Percentiles rank a stretch among this genome's conserved stretches.
Evolutionary conservation across 2,797 vertebrate species (phyloP).

Genomic region (Allobates femoralis): DNA sequence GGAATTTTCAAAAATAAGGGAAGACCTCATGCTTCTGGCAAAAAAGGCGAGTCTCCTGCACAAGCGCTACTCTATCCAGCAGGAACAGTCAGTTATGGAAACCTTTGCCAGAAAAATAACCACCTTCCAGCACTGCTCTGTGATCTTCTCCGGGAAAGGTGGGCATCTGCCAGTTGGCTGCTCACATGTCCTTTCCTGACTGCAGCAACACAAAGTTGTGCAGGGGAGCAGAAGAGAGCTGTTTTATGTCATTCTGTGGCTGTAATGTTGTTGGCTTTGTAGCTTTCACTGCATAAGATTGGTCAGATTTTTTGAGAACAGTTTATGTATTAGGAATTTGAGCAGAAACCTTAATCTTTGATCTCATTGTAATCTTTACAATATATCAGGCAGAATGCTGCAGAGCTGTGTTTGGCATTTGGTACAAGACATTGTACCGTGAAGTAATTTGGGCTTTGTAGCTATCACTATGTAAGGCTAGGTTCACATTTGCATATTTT

Average conservation of each 20-base stretch:
- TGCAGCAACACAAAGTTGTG: neutral
- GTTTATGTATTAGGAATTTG: neutral
- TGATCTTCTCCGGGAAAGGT: neutral
- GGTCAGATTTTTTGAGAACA: neutral
- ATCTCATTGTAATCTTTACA: neutral
- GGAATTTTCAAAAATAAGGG: neutral
- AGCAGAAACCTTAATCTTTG: neutral
- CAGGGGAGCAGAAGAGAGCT: neutral
- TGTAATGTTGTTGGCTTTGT: neutral
- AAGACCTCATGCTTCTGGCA: neutral
- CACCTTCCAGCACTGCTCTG: neutral
- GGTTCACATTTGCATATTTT: too few species aligned
- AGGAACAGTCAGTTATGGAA: neutral
- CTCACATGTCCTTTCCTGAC: neutral
- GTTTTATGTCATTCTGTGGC: neutral
- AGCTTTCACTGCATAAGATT: neutral
- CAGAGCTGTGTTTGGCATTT: neutral
- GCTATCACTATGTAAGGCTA: neutral
- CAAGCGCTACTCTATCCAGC: neutral
- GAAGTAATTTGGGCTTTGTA: neutral
- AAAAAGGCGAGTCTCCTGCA: neutral
- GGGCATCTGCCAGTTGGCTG: neutral
- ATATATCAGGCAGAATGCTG: neutral
- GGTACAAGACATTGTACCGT: neutral
- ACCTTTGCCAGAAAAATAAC: neutral